These are phyloP conservation scores for Perca flavescens DNA, from an alignment of 2,113 vertebrate genomes.

Conservation along the genomic window DNA sequence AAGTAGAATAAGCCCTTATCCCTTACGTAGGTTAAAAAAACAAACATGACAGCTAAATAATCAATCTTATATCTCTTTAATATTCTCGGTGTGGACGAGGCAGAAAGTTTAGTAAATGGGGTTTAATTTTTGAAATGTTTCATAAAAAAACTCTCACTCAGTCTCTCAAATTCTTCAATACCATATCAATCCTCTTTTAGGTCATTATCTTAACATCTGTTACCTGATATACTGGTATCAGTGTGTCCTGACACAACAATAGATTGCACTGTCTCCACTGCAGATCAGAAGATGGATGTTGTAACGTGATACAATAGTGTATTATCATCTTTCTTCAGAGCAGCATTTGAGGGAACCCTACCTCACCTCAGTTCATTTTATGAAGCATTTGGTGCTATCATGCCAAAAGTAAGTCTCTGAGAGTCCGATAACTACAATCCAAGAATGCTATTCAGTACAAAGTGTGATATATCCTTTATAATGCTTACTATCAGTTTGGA, in stretches of 20 bases:
- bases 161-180: slow-evolving; percentile 13
- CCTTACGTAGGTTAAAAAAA: not conserved
- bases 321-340: not conserved
- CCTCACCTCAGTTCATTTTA: not conserved
- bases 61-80: not conserved
- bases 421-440: not conserved
- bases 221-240: not conserved
- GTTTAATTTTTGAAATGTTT: slow-evolving; percentile 1
- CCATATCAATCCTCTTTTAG: not conserved
- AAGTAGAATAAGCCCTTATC: not conserved
- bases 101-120: not conserved
- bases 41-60: slow-evolving; percentile 2
- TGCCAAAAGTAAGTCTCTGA: not conserved
- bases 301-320: not conserved
- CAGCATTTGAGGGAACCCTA: too few relatives aligned
- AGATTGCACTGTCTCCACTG: not conserved
- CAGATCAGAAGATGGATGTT: slow-evolving; percentile 3
- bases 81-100: slow-evolving; percentile 16
- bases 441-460: slow-evolving; percentile 1
- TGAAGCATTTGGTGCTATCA: not conserved
- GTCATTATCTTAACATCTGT: not conserved
- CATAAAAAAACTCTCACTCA: not conserved
- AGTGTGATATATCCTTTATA: not conserved
- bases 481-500: not conserved
- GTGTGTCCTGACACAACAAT: not conserved